Percentiles rank a stretch among this genome's conserved stretches.
These are phyloP conservation scores for Pampusana beccarii DNA, from an alignment of 2,113 vertebrate genomes.

Conservation along the genomic window DNA sequence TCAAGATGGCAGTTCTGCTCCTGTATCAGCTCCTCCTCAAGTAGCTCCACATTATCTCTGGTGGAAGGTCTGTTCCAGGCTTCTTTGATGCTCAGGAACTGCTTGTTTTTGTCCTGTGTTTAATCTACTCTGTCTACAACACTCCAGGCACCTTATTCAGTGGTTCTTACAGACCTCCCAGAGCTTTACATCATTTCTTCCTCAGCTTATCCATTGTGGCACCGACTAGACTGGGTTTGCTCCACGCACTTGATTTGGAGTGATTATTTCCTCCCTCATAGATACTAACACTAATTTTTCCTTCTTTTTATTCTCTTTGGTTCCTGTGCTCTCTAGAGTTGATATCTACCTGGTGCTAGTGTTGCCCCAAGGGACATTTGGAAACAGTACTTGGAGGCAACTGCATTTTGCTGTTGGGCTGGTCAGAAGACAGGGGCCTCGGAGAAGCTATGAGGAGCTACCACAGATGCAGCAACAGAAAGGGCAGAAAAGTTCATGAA, in stretches of 20 bases:
- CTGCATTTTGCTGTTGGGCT: neutral
- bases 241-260: neutral
- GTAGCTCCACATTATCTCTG: neutral
- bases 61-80: neutral
- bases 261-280: neutral
- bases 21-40: neutral
- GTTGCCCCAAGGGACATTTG: neutral
- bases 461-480: neutral
- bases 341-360: neutral
- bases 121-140: neutral
- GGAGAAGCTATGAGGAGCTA: neutral
- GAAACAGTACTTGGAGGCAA: neutral
- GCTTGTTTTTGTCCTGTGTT: neutral
- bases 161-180: neutral
- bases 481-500: neutral
- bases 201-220: neutral
- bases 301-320: neutral
- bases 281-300: neutral
- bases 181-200: neutral
- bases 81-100: neutral
- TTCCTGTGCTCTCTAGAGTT: neutral
- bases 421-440: neutral
- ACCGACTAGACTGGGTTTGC: neutral
- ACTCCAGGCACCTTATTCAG: neutral
- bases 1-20: neutral